These are phyloP conservation scores for Dipodomys spectabilis DNA, from an alignment of 2,113 vertebrate species.

Conservation along the genomic window DNA sequence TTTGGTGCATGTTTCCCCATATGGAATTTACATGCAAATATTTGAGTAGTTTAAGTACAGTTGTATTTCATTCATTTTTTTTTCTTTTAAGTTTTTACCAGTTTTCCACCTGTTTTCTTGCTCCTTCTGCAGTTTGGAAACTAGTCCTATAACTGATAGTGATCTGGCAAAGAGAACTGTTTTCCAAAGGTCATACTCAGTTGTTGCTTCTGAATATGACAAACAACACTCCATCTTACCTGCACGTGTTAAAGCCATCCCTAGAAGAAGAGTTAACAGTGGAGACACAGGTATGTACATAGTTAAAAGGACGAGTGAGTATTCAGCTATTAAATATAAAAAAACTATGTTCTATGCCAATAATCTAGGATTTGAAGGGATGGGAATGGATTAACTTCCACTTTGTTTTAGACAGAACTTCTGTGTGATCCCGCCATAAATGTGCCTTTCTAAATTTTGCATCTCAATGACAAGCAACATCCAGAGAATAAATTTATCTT, in stretches of 20 bases:
- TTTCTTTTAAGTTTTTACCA: constrained; percentile 27
- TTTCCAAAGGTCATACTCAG: constrained; percentile 98
- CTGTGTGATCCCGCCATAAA: not conserved
- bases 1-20: not conserved
- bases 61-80: constrained; percentile 44
- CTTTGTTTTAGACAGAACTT: not conserved
- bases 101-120: constrained; percentile 37
- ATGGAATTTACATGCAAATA: not conserved
- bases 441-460: not conserved
- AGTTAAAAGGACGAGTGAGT: not conserved
- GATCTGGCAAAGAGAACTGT: constrained; percentile 97
- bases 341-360: constrained; percentile 20
- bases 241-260: constrained; percentile 96
- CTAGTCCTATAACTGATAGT: constrained; percentile 98
- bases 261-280: constrained; percentile 97
- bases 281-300: constrained; percentile 94
- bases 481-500: constrained; percentile 44
- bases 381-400: not conserved
- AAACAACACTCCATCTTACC: constrained; percentile 98
- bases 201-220: constrained; percentile 98
- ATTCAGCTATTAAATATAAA: not conserved
- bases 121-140: constrained; percentile 91
- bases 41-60: constrained; percentile 15
- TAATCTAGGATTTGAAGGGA: not conserved
- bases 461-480: not conserved